These are phyloP conservation scores for Aplodontia rufa DNA, from an alignment of 2,113 vertebrate species.

Conservation along the genomic window DNA sequence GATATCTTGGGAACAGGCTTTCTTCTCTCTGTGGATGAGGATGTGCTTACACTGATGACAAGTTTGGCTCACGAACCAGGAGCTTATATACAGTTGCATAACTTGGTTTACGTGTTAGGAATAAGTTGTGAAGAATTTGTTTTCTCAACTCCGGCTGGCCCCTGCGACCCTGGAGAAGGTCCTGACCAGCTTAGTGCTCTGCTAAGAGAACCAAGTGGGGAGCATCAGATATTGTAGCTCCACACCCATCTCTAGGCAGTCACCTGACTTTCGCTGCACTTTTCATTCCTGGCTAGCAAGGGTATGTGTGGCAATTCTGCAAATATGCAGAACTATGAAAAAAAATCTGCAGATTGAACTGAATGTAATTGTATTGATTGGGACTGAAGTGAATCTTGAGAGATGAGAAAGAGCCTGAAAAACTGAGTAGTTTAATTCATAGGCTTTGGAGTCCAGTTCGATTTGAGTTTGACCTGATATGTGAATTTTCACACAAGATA, in stretches of 20 bases:
- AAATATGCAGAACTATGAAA: not conserved
- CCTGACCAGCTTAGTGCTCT: not conserved
- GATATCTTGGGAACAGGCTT: constrained; percentile 46
- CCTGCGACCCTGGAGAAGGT: not conserved
- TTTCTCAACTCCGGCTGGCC: not conserved
- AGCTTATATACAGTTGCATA: constrained; percentile 47
- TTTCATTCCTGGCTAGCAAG: not conserved
- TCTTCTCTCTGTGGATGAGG: constrained; percentile 56
- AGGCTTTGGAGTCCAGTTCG: not conserved
- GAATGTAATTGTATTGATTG: not conserved
- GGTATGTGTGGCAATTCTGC: not conserved
- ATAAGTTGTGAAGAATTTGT: not conserved
- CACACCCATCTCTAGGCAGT: not conserved
- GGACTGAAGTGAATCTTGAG: not conserved
- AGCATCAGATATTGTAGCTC: not conserved
- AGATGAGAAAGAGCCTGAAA: not conserved
- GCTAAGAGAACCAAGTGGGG: not conserved
- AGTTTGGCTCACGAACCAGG: constrained; percentile 46
- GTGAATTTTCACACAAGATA: constrained; percentile 8
- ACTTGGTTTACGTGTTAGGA: constrained; percentile 11
- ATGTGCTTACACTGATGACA: constrained; percentile 52
- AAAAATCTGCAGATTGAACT: not conserved
- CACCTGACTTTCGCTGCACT: not conserved
- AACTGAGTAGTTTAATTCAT: not conserved
- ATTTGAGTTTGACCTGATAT: not conserved